Evolutionary conservation across 2,888 invertebrate species (phyloP).

Genomic region (Geotrupes spiniger): DNA sequence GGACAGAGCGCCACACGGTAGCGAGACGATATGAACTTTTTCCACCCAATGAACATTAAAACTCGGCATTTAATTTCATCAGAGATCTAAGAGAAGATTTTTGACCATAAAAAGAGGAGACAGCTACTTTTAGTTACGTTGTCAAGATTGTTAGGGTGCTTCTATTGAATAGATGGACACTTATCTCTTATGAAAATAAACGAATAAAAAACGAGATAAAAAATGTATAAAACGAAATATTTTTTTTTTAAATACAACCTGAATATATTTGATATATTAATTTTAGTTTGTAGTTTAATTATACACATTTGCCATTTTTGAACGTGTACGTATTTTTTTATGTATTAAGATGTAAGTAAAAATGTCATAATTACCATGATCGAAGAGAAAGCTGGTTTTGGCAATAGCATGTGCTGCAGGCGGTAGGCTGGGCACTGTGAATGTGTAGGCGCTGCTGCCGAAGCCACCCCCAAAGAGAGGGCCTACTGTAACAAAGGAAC

Average conservation of each 20-base stretch:
- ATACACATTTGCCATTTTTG: too few relatives aligned
- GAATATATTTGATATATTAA: too few relatives aligned
- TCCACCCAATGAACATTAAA: constrained; percentile 55
- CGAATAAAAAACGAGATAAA: too few relatives aligned
- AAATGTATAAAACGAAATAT: too few relatives aligned
- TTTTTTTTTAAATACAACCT: too few relatives aligned
- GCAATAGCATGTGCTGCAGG: constrained; percentile 43
- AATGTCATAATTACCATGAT: constrained; percentile 46
- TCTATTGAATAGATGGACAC: constrained; percentile 46
- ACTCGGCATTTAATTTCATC: constrained; percentile 56
- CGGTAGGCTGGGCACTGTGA: constrained; percentile 48
- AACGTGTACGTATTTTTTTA: background rate
- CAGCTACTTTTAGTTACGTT: constrained; percentile 28
- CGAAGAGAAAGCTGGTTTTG: constrained; percentile 49
- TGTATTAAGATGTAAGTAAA: background rate
- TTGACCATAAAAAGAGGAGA: constrained; percentile 51
- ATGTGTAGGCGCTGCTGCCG: constrained; percentile 46
- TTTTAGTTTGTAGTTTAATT: too few relatives aligned
- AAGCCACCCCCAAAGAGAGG: constrained; percentile 48
- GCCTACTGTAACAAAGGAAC: constrained; percentile 48
- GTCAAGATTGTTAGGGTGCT: constrained; percentile 36
- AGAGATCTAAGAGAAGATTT: constrained; percentile 54
- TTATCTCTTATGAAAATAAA: constrained; percentile 23
- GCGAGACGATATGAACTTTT: constrained; percentile 54
- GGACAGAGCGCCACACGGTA: constrained; percentile 27